phyloP scores from a whole-genome alignment of 1,140 invertebrate species.

The Bilobella aurantiaca region DNA sequence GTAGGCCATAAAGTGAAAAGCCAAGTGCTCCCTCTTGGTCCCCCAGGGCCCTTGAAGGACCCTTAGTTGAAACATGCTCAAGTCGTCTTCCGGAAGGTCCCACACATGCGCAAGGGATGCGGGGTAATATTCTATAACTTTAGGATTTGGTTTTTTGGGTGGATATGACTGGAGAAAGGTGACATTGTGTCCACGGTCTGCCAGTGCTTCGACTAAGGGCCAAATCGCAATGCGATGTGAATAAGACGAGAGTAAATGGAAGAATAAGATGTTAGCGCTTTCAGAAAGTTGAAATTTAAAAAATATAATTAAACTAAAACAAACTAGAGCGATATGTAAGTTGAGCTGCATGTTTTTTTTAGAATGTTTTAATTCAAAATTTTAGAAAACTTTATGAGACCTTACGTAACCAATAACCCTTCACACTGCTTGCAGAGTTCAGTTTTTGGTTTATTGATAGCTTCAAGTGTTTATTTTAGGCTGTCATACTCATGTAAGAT shows the following conservation, averaged over 20 bases:
- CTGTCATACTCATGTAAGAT: too few species aligned
- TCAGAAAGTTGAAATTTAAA: too few species aligned
- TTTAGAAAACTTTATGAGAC: too few species aligned
- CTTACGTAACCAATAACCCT: too few species aligned
- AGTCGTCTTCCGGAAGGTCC: background rate
- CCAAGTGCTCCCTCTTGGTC: background rate
- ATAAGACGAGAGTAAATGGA: conserved; percentile 16
- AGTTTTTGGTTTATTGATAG: too few species aligned
- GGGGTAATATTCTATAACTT: conserved; percentile 15
- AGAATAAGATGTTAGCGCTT: conserved; percentile 26
- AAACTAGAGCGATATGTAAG: too few species aligned
- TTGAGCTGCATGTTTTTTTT: too few species aligned
- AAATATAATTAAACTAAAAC: too few species aligned
- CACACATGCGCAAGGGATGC: background rate
- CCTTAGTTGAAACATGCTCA: background rate
- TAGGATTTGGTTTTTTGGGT: conserved; percentile 15
- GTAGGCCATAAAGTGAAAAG: background rate
- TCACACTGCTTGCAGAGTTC: too few species aligned
- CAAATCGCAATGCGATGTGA: conserved; percentile 22
- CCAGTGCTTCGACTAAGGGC: conserved; percentile 19
- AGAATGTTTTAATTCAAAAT: too few species aligned
- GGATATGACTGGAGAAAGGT: conserved; percentile 19
- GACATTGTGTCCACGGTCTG: conserved; percentile 23
- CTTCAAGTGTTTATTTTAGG: too few species aligned
- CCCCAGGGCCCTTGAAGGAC: background rate